Percentiles rank a stretch among this genome's conserved stretches.
Conservation (phyloP, 1,140 invertebrate genomes). For the Adelges cooleyi region DNA sequence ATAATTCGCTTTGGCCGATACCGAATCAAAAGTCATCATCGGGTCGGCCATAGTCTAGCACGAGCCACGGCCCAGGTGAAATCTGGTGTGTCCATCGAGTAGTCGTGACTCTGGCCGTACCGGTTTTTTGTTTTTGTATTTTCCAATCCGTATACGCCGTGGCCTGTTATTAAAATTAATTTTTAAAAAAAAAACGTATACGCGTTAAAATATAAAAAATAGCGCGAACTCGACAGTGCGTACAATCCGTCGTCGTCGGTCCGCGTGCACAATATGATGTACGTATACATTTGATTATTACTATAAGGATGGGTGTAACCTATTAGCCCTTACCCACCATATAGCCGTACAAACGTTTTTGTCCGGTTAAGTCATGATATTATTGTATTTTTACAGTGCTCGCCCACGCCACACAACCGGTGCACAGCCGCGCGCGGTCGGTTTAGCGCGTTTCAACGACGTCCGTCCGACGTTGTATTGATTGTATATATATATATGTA, state of each 20-base stretch:
- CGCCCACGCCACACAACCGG: not conserved
- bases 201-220: slow-evolving; percentile 4
- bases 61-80: too few species aligned
- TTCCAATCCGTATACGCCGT: not conserved
- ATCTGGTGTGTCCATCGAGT: too few species aligned
- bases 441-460: not conserved
- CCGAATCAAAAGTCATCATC: too few species aligned
- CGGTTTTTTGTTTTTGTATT: slow-evolving; percentile 11
- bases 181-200: not conserved
- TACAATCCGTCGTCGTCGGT: not conserved
- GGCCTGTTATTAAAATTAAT: slow-evolving; percentile 25
- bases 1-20: too few species aligned
- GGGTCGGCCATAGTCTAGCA: too few species aligned
- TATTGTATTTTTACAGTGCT: too few species aligned
- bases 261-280: not conserved
- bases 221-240: not conserved
- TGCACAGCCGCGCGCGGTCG: not conserved
- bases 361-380: too few species aligned
- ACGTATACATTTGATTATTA: too few species aligned
- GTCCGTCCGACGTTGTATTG: not conserved
- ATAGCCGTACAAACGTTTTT: not conserved
- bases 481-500: not conserved
- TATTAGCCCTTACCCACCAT: slow-evolving; percentile 6
- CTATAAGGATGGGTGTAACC: slow-evolving; percentile 28
- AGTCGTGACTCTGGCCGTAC: slow-evolving; percentile 15